These are phyloP conservation scores for Eretmochelys imbricata DNA, from an alignment of 2,113 vertebrate species.

Conservation along the genomic window DNA sequence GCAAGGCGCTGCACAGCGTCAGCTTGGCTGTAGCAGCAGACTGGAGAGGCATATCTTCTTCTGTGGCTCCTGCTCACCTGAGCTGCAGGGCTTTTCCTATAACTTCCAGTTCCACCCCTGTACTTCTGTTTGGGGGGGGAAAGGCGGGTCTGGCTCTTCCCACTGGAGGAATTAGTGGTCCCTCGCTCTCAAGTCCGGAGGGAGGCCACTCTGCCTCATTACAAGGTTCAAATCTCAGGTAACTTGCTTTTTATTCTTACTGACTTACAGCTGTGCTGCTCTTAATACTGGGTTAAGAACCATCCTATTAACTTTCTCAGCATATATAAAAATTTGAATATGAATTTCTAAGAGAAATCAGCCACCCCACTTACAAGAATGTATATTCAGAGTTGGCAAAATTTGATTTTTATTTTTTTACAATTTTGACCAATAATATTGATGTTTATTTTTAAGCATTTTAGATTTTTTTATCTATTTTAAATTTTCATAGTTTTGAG, in stretches of 20 bases:
- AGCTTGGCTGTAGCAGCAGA: no score
- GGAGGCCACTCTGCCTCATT: no score
- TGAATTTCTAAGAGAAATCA: neutral
- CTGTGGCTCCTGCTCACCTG: no score
- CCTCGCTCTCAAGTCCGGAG: no score
- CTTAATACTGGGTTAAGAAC: neutral
- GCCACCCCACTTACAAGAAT: rapidly evolving
- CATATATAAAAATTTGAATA: neutral
- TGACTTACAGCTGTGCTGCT: neutral
- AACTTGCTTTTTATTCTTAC: neutral
- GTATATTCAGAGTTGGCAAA: neutral
- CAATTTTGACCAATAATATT: neutral
- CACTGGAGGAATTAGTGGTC: no score
- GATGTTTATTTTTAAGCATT: neutral
- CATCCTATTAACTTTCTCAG: neutral
- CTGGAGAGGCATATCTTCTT: no score
- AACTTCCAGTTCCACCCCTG: no score
- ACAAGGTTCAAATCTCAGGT: neutral
- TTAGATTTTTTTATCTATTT: neutral
- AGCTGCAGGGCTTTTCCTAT: no score
- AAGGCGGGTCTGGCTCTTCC: no score
- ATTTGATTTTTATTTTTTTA: neutral
- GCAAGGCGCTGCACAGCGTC: no score
- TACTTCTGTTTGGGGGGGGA: no score
- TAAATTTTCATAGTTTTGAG: neutral